Conservation (phyloP, 2,888 invertebrate genomes). For the Thalpophila matura region DNA sequence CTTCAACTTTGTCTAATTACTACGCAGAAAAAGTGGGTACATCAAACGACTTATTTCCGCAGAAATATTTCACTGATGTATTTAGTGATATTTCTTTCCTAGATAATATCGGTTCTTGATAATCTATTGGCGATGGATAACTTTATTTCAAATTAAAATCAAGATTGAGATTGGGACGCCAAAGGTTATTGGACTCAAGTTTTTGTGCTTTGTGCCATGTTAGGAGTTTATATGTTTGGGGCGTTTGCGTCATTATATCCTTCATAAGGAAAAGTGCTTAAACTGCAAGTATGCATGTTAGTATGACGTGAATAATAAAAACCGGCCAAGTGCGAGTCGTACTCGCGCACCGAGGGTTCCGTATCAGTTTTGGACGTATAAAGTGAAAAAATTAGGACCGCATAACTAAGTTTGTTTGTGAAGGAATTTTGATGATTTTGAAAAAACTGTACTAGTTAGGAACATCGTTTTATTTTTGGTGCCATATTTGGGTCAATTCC, state of each 20-base stretch:
- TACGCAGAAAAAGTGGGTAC: not conserved
- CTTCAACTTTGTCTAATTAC: constrained; percentile 23
- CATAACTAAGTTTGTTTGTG: no score
- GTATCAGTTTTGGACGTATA: no score
- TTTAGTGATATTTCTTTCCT: not conserved
- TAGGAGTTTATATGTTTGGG: constrained; percentile 9
- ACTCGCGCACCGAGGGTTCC: no score
- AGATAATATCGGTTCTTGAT: constrained; percentile 8
- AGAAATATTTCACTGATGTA: constrained; percentile 1
- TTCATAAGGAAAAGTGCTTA: constrained; percentile 17
- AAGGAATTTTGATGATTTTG: no score
- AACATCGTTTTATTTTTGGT: no score
- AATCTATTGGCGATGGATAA: constrained; percentile 18
- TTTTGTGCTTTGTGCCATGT: constrained; percentile 11
- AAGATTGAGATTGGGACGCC: constrained; percentile 1
- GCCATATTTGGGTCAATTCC: no score
- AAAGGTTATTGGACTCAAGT: constrained; percentile 38
- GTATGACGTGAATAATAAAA: not conserved
- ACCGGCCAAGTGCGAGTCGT: no score
- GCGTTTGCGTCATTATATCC: not conserved
- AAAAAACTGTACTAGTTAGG: no score
- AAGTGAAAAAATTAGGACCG: no score
- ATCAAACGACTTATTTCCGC: not conserved
- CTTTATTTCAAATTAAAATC: constrained; percentile 1
- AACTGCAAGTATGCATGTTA: not conserved